Base-by-base conservation (phyloP, 2,888 invertebrate species). In the Aromia moschata region DNA sequence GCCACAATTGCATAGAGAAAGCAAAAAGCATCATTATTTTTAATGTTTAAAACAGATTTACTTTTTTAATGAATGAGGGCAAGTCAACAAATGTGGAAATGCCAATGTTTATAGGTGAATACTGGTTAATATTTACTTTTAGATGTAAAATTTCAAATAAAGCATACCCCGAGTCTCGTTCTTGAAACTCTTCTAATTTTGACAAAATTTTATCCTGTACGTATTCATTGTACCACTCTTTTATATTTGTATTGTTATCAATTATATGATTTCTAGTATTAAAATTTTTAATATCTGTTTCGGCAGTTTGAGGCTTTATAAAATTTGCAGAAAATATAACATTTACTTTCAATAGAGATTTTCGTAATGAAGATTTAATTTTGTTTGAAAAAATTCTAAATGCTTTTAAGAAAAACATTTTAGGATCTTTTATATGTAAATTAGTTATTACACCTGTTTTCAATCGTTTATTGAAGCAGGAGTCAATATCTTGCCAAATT, bases 121-220 rank as follows among this genome's bases (percentile, higher is more conserved):
- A 51, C 12, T 36, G 5, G 18, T 51, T 51, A 14, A 51, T 51
- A 51, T 51, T 51, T 1, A 51, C 18, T 51, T 51, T 51, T 51
- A 51, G 17, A 38, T 10, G 15, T 37, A 51, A 15, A 40, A 51
- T 51, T 51, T 51, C 51, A 38, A 16, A 17, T 4, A 51, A 12
- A 4, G 2, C 38, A 14, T 11, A 51, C 2, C 52, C 52, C 25
- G n/a, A n/a, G 30, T 40, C 52, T 25, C 7, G n/a, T 20, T 40
- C 40, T 40, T 7, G 12, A 14, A 18, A 51, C 38, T 9, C 3
- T 11, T 51, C 36, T 47, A 36, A 16, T 41, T 11, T n/a, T n/a
- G n/a, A n/a, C n/a, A n/a, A n/a, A n/a, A n/a, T n/a, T n/a, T n/a
- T n/a, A n/a, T n/a, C n/a, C 11, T 17, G 15, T 14, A 38, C 38